Evolutionary conservation across 2,797 vertebrate species (phyloP).

Genomic region (Hozukius guyotensis): DNA sequence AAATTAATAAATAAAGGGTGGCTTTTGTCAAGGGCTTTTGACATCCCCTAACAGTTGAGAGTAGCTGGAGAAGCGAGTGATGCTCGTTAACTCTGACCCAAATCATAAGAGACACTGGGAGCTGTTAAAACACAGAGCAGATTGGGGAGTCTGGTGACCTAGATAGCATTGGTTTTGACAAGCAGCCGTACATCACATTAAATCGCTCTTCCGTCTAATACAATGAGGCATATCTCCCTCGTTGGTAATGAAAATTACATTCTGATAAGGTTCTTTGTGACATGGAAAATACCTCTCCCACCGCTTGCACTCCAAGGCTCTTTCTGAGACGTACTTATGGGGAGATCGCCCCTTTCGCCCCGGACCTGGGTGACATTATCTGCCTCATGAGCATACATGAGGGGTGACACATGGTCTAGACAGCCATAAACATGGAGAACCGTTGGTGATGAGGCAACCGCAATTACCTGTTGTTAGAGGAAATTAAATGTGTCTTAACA

Average conservation of each 20-base stretch:
- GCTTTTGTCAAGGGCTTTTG: constrained; percentile 69
- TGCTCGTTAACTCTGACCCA: constrained; percentile 85
- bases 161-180: constrained; percentile 81
- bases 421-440: constrained; percentile 12
- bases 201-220: constrained; percentile 72
- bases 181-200: constrained; percentile 79
- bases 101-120: constrained; percentile 83
- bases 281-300: constrained; percentile 64
- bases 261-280: constrained; percentile 70
- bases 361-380: constrained; percentile 57
- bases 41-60: constrained; percentile 58
- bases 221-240: constrained; percentile 71
- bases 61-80: constrained; percentile 62
- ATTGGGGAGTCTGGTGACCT: constrained; percentile 83
- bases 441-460: constrained; percentile 22
- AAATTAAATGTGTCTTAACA: constrained; percentile 32
- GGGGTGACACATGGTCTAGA: constrained; percentile 40
- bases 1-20: constrained; percentile 73
- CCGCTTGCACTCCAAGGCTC: constrained; percentile 12
- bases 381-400: constrained; percentile 38
- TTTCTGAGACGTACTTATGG: constrained; percentile 28
- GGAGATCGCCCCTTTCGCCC: constrained; percentile 25
- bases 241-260: constrained; percentile 76
- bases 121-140: constrained; percentile 82
- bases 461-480: constrained; percentile 42